Percentiles rank a stretch among this genome's conserved stretches.
phyloP scores from a whole-genome alignment of 2,888 invertebrate genomes.

The Dryadula phaetusa region DNA sequence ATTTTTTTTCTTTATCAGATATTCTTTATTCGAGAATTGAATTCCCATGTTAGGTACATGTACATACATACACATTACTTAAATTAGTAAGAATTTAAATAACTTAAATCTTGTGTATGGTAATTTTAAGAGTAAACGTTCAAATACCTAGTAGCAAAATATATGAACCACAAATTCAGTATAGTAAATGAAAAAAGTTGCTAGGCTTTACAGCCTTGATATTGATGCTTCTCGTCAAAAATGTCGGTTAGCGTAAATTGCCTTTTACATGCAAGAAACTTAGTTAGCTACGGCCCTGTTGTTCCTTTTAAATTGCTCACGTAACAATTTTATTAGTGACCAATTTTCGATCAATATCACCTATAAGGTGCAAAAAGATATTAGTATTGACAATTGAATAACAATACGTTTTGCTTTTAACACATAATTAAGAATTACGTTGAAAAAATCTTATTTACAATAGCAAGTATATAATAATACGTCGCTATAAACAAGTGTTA shows the following conservation, averaged over 20 bases:
- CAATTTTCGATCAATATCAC: neutral
- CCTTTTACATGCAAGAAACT: slow-evolving; percentile 2
- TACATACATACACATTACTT: too few species aligned
- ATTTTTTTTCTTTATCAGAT: too few species aligned
- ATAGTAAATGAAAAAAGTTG: neutral
- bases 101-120: neutral
- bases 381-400: neutral
- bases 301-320: neutral
- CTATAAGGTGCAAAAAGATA: neutral
- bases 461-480: too few species aligned
- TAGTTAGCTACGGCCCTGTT: neutral
- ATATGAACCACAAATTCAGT: neutral
- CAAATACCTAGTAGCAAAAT: neutral
- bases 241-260: slow-evolving; percentile 9
- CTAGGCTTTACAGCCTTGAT: neutral
- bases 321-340: neutral
- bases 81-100: neutral
- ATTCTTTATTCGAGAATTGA: too few species aligned
- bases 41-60: too few species aligned
- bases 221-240: slow-evolving; percentile 6
- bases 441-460: too few species aligned
- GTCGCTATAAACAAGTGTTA: too few species aligned
- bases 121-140: too few species aligned
- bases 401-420: too few species aligned
- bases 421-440: too few species aligned